A percentile compares a stretch with the other conserved stretches of the same genome.
phyloP scores from a whole-genome alignment of 2,797 vertebrate genomes.

The Crenuchus spilurus region DNA sequence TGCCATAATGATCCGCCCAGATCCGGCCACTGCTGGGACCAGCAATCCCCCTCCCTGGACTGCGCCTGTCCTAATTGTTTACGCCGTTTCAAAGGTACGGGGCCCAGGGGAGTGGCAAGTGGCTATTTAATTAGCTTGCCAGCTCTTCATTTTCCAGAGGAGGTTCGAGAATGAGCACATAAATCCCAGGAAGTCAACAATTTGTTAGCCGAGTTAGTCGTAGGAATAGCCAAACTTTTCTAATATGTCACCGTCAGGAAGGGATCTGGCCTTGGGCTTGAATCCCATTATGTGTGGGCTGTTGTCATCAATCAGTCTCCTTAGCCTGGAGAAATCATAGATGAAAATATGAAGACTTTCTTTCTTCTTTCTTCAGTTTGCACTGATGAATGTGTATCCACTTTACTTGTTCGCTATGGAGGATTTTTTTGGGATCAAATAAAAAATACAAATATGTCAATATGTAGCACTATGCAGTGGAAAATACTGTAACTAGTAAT shows the following conservation, averaged over 20 bases:
- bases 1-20: constrained; percentile 54
- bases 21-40: constrained; percentile 35
- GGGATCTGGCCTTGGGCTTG: constrained; percentile 63
- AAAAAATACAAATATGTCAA: too few species aligned
- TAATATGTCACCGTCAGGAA: constrained; percentile 61
- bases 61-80: constrained; percentile 59
- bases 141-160: constrained; percentile 47
- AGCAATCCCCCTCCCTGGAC: constrained; percentile 29
- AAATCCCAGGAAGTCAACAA: constrained; percentile 41
- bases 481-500: too few species aligned
- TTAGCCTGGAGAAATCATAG: constrained; percentile 58
- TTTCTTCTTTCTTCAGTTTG: constrained; percentile 11
- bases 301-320: constrained; percentile 64
- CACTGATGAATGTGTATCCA: constrained; percentile 55
- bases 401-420: constrained; percentile 51
- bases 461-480: too few species aligned
- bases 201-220: constrained; percentile 53
- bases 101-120: constrained; percentile 35
- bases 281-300: constrained; percentile 62
- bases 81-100: constrained; percentile 46
- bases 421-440: constrained; percentile 42
- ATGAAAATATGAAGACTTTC: constrained; percentile 44
- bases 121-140: constrained; percentile 59
- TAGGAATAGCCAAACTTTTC: constrained; percentile 57
- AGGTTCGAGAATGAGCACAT: constrained; percentile 38